Conservation (phyloP, 1,140 invertebrate species). For the Gonatopus flavifemur region DNA sequence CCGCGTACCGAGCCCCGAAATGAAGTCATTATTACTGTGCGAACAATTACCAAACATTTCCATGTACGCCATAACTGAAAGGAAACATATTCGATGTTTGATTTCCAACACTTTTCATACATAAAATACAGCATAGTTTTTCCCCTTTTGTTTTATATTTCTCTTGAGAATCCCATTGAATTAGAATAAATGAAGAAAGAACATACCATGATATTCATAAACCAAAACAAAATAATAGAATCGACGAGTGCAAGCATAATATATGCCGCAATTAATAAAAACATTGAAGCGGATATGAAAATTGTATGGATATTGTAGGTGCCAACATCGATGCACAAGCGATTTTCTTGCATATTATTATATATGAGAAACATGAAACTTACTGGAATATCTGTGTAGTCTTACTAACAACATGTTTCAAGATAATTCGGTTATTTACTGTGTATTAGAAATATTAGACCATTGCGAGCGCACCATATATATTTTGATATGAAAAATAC, state of each 20-base stretch:
- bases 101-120: conserved; percentile 7
- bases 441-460: background rate
- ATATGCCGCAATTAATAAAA: conserved; percentile 15
- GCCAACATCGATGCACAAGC: conserved; percentile 30
- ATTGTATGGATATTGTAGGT: conserved; percentile 11
- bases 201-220: conserved; percentile 5
- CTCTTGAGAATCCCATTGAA: no score
- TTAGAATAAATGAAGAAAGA: no score
- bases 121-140: background rate
- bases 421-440: no score
- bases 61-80: conserved; percentile 93
- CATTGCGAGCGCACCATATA: background rate
- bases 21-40: conserved; percentile 74
- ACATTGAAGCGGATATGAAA: conserved; percentile 22
- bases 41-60: conserved; percentile 90
- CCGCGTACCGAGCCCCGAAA: conserved; percentile 61
- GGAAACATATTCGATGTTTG: no score
- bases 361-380: conserved; percentile 17
- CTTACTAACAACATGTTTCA: conserved; percentile 26
- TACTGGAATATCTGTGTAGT: conserved; percentile 37
- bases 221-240: conserved; percentile 10
- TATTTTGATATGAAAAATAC: background rate
- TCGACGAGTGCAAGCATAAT: conserved; percentile 24
- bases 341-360: conserved; percentile 13
- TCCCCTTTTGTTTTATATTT: no score